Conservation (phyloP, 2,797 vertebrate genomes). For the Aplochiton taeniatus region DNA sequence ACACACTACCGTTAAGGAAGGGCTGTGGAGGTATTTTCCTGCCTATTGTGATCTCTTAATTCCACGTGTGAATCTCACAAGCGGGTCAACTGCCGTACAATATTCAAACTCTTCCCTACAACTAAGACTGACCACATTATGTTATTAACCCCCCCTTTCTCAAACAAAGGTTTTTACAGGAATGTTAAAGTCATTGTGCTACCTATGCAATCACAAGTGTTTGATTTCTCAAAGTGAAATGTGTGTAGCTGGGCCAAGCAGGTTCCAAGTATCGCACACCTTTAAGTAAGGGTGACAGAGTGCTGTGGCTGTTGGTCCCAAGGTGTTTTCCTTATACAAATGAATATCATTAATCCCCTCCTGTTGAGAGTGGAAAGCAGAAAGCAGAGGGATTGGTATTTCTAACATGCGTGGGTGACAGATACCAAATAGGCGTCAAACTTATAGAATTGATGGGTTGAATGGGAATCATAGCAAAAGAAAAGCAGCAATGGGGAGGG, state of each 20-base stretch:
- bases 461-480: conserved; percentile 52
- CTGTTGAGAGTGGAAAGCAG: conserved; percentile 20
- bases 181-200: too few species aligned
- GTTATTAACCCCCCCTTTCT: not conserved
- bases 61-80: conserved; percentile 40
- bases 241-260: not conserved
- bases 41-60: conserved; percentile 45
- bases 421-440: conserved; percentile 17
- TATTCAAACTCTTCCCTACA: conserved; percentile 11
- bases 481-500: conserved; percentile 24
- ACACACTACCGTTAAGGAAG: conserved; percentile 52
- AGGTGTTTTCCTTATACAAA: conserved; percentile 13
- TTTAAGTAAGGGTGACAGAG: conserved; percentile 18
- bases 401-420: conserved; percentile 34
- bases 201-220: conserved; percentile 3
- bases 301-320: conserved; percentile 12
- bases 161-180: too few species aligned
- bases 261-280: conserved; percentile 1
- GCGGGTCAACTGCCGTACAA: conserved; percentile 21
- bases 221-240: too few species aligned
- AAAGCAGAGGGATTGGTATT: not conserved
- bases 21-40: conserved; percentile 45
- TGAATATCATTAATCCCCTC: conserved; percentile 35
- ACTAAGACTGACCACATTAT: conserved; percentile 15
- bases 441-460: conserved; percentile 39